Conservation (phyloP, 2,888 invertebrate species). For the Sclerodermus sp. region DNA sequence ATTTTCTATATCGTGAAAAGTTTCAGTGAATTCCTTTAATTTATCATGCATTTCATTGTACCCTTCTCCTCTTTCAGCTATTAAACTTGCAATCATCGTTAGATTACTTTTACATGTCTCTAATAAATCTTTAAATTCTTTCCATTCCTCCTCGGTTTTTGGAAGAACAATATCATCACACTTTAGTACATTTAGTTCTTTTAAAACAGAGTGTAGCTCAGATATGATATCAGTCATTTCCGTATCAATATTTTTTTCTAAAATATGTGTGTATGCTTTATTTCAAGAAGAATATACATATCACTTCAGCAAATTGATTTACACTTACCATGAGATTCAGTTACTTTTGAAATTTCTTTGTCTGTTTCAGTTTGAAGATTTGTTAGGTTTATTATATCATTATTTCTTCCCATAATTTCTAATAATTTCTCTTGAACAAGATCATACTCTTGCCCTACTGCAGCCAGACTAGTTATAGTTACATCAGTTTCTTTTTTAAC, state of each 20-base stretch:
- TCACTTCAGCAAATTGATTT: neutral
- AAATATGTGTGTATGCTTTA: neutral
- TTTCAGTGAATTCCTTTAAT: constrained; percentile 25
- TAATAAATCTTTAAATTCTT: constrained; percentile 16
- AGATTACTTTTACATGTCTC: constrained; percentile 20
- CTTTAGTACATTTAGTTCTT: constrained; percentile 27
- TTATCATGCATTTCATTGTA: constrained; percentile 18
- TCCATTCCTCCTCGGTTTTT: constrained; percentile 20
- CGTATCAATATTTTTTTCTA: constrained; percentile 13
- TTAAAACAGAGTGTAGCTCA: constrained; percentile 22
- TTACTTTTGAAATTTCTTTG: constrained; percentile 15
- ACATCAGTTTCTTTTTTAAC: constrained; percentile 19
- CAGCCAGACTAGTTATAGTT: constrained; percentile 23
- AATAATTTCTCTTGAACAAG: constrained; percentile 23
- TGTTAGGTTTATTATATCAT: constrained; percentile 24
- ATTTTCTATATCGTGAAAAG: constrained; percentile 16
- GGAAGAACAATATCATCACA: constrained; percentile 36
- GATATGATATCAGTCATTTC: constrained; percentile 10
- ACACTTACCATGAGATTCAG: constrained; percentile 21
- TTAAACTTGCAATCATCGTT: constrained; percentile 12
- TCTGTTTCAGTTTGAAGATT: constrained; percentile 29
- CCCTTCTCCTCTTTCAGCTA: constrained; percentile 20
- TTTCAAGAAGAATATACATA: constrained; percentile 17
- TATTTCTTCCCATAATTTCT: constrained; percentile 25
- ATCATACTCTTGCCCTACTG: constrained; percentile 26